These are phyloP conservation scores for Parascotia fuliginaria DNA, from an alignment of 2,888 invertebrate species.

Conservation along the genomic window DNA sequence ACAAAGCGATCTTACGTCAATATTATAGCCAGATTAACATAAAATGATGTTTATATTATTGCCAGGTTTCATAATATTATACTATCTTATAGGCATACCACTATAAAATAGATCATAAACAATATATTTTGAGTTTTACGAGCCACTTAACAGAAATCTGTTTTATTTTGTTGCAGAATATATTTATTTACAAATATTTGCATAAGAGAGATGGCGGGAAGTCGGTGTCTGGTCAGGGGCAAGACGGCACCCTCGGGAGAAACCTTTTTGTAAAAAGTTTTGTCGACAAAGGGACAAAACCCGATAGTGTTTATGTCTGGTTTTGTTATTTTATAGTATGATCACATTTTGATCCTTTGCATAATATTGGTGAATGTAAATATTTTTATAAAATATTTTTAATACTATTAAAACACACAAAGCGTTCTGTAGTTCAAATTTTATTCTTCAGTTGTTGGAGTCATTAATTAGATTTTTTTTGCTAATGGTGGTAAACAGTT, in stretches of 20 bases:
- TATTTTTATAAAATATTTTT: too few species aligned
- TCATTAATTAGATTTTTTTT: too few species aligned
- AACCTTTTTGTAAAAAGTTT: constrained; percentile 36
- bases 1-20: too few species aligned
- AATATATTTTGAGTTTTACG: constrained; percentile 11
- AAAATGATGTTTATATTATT: too few species aligned
- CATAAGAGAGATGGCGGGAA: constrained; percentile 7
- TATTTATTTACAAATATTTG: constrained; percentile 25
- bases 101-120: constrained; percentile 13
- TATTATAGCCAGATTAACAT: too few species aligned
- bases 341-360: too few species aligned
- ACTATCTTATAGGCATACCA: not conserved
- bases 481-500: too few species aligned
- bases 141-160: constrained; percentile 18
- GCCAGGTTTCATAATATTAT: not conserved
- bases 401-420: too few species aligned
- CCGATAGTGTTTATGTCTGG: constrained; percentile 1
- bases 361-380: too few species aligned
- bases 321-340: not conserved
- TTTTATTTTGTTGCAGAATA: constrained; percentile 26
- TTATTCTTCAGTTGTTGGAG: too few species aligned
- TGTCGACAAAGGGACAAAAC: constrained; percentile 10
- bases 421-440: too few species aligned
- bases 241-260: constrained; percentile 47
- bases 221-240: constrained; percentile 12